These are phyloP conservation scores for Anarhynchus alexandrinus DNA, from an alignment of 2,113 vertebrate species.

Conservation along the genomic window DNA sequence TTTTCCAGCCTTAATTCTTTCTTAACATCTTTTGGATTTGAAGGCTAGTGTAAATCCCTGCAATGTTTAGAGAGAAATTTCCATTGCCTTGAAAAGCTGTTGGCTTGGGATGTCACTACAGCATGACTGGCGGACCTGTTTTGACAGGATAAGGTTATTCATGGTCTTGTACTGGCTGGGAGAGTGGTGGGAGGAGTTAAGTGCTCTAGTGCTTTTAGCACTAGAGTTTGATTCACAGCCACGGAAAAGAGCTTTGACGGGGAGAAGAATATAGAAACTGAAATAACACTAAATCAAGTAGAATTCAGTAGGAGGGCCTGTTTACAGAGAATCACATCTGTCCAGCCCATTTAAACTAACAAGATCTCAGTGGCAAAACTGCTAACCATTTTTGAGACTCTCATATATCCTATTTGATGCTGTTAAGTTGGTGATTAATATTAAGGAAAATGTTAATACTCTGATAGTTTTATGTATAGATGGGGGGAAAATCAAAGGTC, in stretches of 20 bases:
- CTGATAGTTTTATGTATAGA: not conserved
- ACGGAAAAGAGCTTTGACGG: not conserved
- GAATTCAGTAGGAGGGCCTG: not conserved
- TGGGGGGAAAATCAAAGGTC: not conserved
- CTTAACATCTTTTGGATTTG: not conserved
- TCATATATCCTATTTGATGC: slow-evolving; percentile 61
- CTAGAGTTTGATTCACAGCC: not conserved
- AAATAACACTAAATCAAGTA: not conserved
- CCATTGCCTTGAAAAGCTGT: not conserved
- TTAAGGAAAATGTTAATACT: slow-evolving; percentile 1
- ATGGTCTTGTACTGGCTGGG: not conserved
- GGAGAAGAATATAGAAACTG: not conserved
- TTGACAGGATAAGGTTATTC: not conserved
- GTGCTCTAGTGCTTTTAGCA: not conserved
- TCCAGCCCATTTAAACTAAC: not conserved
- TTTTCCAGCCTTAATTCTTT: not conserved
- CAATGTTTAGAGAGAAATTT: not conserved
- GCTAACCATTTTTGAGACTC: slow-evolving; percentile 87
- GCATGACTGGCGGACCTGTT: not conserved
- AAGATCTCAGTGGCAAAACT: slow-evolving; percentile 68
- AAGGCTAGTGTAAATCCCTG: not conserved
- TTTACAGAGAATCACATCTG: not conserved
- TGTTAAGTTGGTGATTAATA: not conserved
- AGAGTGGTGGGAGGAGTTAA: not conserved
- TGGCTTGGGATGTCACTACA: not conserved